These are phyloP conservation scores for Gobio gobio DNA, from an alignment of 2,113 vertebrate genomes.

Conservation along the genomic window DNA sequence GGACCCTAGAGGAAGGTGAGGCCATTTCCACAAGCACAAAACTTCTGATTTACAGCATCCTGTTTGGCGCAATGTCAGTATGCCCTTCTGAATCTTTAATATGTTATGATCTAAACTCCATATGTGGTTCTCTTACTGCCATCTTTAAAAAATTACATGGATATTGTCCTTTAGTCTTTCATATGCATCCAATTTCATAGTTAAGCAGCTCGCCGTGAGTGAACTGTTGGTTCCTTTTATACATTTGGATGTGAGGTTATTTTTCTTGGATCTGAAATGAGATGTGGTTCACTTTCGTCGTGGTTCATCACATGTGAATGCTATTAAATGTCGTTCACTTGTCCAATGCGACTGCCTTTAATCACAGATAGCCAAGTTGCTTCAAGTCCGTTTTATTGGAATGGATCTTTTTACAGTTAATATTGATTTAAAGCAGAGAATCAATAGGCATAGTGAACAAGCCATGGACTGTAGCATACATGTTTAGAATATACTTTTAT, in stretches of 20 bases:
- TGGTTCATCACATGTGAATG: background rate
- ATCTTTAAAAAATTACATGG: background rate
- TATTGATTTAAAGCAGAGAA: too few relatives aligned
- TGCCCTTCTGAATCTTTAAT: background rate
- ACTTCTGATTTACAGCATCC: background rate
- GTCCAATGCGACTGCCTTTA: background rate
- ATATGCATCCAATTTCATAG: background rate
- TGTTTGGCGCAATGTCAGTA: background rate
- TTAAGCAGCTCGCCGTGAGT: background rate
- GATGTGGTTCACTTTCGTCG: background rate
- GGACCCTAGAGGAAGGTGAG: constrained; percentile 26
- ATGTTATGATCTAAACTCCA: constrained; percentile 9
- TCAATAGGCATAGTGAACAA: background rate
- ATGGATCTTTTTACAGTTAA: too few relatives aligned
- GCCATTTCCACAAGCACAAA: background rate
- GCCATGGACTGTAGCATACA: background rate
- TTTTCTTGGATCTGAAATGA: background rate
- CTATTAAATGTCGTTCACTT: background rate
- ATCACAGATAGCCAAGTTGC: background rate
- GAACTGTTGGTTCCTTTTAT: background rate
- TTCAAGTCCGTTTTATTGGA: too few relatives aligned
- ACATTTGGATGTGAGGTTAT: background rate
- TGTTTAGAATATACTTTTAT: background rate
- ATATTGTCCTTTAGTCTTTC: background rate
- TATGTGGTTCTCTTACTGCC: background rate